Base-by-base conservation (phyloP, 1,140 invertebrate species). In the Hylyphantes graminicola region DNA sequence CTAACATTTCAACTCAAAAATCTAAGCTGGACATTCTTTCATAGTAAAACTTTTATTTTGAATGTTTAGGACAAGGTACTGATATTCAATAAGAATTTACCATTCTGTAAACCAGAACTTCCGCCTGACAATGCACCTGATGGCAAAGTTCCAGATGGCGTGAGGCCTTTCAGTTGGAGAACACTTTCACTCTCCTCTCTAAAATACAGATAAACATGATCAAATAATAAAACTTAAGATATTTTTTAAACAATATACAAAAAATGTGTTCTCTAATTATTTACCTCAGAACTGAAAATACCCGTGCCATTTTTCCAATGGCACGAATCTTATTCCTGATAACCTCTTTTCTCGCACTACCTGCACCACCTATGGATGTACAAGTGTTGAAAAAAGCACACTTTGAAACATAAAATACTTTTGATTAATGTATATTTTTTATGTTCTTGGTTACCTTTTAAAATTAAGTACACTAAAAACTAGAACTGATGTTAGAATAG, bases 291-390 rank as follows among this genome's bases (percentile, higher is more conserved):
- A 99, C 97, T 87, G 97, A 98, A 92, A 99, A 99, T 87, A 99
- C 98, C 90, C 98, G 93, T 87, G 98, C 98, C 98, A 99, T 99
- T 92, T 99, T 99, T 87, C 98, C 98, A 91, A 99, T 99, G 87
- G 98, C 98, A 90, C 98, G 93, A 89, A 99, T 99, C 92, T 99
- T 99, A 92, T 99, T 99, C 87, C 96, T 93, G 89, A 99, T 99
- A 86, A 99, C 97, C 92, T 99, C 98, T 93, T 99, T 99, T 88
- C 98, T 93, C 89, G 98, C 94, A 57, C 75, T 79, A 55, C 73
- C 84, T 54, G 84, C 82, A 61, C 82, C 82, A 77, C 74, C 82
- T 85, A 35, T 9, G 54, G 10, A 57, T 13, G 53, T 48, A 59
- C 35, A 35, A 35, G 35, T 35, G 35, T 35, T 35, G 35, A 35